phyloP scores from a whole-genome alignment of 2,113 vertebrate species.

The Callithrix jacchus region DNA sequence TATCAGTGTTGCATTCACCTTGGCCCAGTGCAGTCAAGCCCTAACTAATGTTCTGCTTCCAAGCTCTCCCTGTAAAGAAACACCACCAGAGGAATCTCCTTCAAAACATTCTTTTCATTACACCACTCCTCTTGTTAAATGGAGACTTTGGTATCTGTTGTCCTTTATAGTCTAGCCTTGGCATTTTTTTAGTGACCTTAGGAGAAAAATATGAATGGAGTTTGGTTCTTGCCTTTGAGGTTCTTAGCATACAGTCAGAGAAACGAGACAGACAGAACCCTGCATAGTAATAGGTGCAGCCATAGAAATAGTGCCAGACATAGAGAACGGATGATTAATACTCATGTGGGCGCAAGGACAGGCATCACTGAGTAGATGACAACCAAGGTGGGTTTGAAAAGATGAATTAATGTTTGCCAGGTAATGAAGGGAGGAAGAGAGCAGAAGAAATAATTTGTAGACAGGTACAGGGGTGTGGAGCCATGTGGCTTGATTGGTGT shows the following conservation, averaged over 20 bases:
- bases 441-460: background rate
- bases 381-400: constrained; percentile 5
- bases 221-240: background rate
- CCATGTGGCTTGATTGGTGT: background rate
- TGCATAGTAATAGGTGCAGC: background rate
- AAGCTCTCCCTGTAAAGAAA: background rate
- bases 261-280: background rate
- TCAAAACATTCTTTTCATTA: background rate
- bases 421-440: background rate
- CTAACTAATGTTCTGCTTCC: background rate
- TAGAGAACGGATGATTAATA: background rate
- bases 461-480: background rate
- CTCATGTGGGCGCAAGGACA: background rate
- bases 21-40: background rate
- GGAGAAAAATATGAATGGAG: background rate
- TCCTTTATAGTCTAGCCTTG: background rate
- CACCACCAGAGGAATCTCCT: background rate
- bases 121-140: background rate
- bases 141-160: background rate
- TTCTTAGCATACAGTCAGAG: background rate
- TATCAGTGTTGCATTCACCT: background rate
- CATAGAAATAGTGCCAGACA: background rate
- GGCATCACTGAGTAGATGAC: background rate
- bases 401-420: background rate
- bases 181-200: background rate